These are phyloP conservation scores for Anisognathus igniventris DNA, from an alignment of 2,797 vertebrate species.

Conservation along the genomic window DNA sequence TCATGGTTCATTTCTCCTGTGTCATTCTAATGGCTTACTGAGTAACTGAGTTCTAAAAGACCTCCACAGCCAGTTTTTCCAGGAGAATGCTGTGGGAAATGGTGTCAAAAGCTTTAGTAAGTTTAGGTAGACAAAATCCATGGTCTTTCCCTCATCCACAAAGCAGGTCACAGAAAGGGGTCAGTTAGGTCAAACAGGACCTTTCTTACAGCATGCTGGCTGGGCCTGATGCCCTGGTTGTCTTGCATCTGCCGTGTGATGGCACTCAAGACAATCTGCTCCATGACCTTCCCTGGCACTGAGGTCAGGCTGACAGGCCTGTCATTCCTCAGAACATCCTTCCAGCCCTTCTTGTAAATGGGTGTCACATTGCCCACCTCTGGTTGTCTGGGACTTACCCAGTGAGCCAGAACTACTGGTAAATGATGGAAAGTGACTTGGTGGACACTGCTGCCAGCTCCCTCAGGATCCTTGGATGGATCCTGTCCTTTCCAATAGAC, in stretches of 20 bases:
- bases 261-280: background rate
- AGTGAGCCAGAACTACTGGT: background rate
- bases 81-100: background rate
- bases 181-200: background rate
- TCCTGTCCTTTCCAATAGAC: background rate
- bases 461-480: background rate
- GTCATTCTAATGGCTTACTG: background rate
- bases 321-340: rapidly evolving
- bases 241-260: rapidly evolving
- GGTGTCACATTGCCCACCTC: background rate
- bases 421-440: background rate
- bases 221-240: rapidly evolving
- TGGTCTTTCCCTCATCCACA: background rate
- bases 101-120: background rate
- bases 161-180: background rate
- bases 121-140: background rate
- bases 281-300: background rate
- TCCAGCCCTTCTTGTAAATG: background rate
- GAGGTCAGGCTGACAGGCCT: background rate
- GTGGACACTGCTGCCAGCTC: background rate
- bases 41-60: background rate
- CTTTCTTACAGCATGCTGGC: background rate
- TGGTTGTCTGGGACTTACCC: background rate
- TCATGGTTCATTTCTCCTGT: background rate
- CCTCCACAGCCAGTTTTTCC: background rate